Evolutionary conservation across 2,113 vertebrate species (phyloP).

Genomic region (Psophia crepitans): DNA sequence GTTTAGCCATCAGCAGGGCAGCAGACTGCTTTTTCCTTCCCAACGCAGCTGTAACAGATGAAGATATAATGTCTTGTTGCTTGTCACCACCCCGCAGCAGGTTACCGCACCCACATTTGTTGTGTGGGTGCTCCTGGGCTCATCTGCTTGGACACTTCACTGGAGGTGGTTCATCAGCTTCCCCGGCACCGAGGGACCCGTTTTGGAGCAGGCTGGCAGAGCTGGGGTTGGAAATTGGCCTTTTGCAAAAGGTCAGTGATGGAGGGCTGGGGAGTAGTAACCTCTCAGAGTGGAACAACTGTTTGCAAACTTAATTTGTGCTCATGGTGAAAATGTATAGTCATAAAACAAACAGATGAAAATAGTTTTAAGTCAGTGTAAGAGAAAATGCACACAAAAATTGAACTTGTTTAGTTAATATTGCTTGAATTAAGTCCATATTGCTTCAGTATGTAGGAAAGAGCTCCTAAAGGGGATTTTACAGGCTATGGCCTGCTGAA

Average conservation of each 20-base stretch:
- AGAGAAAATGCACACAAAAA: background rate
- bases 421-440: background rate
- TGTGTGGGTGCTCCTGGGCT: background rate
- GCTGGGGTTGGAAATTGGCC: background rate
- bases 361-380: background rate
- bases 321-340: background rate
- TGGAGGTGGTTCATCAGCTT: background rate
- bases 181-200: rapidly evolving
- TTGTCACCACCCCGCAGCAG: background rate
- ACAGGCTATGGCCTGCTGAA: background rate
- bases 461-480: background rate
- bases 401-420: background rate
- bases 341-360: background rate
- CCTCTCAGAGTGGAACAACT: background rate
- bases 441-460: background rate
- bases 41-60: background rate
- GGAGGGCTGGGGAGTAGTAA: background rate
- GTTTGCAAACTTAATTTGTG: background rate
- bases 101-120: background rate
- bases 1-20: background rate
- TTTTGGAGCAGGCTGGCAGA: background rate
- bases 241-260: background rate
- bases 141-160: background rate
- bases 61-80: rapidly evolving
- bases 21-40: background rate